Conservation (phyloP, 2,888 invertebrate species). For the Polydrusus cervinus region DNA sequence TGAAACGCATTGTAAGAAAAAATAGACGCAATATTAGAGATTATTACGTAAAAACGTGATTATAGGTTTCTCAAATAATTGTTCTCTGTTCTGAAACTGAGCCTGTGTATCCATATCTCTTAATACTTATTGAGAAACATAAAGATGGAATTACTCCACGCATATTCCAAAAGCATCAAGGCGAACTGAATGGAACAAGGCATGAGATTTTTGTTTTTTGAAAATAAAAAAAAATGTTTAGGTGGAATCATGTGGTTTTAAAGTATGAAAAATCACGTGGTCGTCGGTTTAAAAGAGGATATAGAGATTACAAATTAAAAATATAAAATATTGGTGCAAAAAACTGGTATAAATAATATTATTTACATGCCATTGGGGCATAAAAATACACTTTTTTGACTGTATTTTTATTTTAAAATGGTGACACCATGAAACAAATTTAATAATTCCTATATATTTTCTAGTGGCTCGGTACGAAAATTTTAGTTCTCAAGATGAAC, state of each 20-base stretch:
- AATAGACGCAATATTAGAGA: background rate
- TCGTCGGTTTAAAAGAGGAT: background rate
- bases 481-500: no score
- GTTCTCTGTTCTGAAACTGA: background rate
- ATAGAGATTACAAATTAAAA: no score
- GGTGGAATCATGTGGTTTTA: background rate
- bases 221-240: no score
- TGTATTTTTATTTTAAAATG: no score
- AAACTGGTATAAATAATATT: background rate
- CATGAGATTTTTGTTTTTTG: background rate
- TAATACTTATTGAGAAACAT: background rate
- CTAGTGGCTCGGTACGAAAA: no score
- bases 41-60: background rate
- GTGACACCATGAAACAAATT: no score
- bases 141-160: background rate
- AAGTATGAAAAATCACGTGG: background rate
- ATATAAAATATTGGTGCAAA: no score
- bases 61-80: background rate
- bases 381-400: no score
- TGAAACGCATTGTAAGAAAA: background rate
- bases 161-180: background rate
- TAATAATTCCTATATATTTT: no score
- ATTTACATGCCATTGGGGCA: no score
- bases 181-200: background rate
- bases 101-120: background rate